Evolutionary conservation across 1,140 invertebrate genomes (phyloP), one percentile per base, ranked within the genome.

Genomic region (Melipona quadrifasciata): DNA sequence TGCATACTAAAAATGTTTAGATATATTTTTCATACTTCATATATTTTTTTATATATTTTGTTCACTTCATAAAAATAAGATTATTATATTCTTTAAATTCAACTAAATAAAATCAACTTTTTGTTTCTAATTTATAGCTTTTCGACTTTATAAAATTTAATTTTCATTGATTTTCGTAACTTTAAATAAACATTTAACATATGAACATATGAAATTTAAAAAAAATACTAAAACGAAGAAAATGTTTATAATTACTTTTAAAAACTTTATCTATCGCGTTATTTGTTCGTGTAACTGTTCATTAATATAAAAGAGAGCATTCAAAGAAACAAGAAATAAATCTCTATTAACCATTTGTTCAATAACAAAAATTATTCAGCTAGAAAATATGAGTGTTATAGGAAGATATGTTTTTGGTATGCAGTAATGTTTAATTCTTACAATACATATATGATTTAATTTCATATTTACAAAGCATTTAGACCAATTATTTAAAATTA

Each of bases 11-110:
- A 73, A 72, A 80, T 61, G n/a, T 73, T 73, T 77, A 6, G 27
- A 88, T 89, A 90, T 72, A 90, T 89, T 89, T 90, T 61, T 61
- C 77, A 80, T 65, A 71, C 4, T 39, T 84, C 82, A 74, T 65
- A 61, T 65, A 86, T 82, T 76, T 53, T 51, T 16, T n/a, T 65
- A 27, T 31, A 65, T 65, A 17, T 65, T 2, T 61, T 12, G n/a
- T 61, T 57, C 19, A 77, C 47, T 84, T 84, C 39, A 39, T 58
- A 31, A 39, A 77, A 75, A 67, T 80, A 76, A 65, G 8, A 75
- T 39, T 31, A 47, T 77, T 73, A 24, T 47, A 79, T 77, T 34
- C n/a, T 39, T 61, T 31, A 21, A 79, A 86, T 67, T 74, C 51
- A 86, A 34, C 4, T 78, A 55, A 34, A 73, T 21, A 34, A 53